Percentiles rank a stretch among this genome's conserved stretches.
Conservation (phyloP, 2,888 invertebrate species). For the Drosophila longiperda region DNA sequence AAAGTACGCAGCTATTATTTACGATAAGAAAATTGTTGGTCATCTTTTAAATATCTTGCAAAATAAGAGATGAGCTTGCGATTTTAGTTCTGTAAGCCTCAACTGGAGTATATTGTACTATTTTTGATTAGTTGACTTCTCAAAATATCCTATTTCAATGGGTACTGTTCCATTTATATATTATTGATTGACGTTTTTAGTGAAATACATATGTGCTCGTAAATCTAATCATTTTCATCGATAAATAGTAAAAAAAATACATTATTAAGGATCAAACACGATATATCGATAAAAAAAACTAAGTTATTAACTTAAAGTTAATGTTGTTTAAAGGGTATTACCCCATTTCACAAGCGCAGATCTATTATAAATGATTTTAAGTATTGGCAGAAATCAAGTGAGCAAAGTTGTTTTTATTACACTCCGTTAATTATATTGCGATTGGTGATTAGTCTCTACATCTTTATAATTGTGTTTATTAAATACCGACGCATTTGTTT, state of each 20-base stretch:
- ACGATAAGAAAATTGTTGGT: too few relatives aligned
- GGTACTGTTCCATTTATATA: background rate
- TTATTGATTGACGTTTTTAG: background rate
- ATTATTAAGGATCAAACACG: background rate
- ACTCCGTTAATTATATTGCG: constrained; percentile 35
- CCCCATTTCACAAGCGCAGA: background rate
- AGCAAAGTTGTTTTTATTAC: constrained; percentile 22
- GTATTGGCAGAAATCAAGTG: constrained; percentile 17
- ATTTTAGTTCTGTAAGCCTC: background rate
- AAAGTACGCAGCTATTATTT: background rate
- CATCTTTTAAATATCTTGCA: background rate
- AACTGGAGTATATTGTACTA: background rate
- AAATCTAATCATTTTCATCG: background rate
- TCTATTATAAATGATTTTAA: background rate
- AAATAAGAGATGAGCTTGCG: background rate
- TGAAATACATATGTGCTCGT: too few relatives aligned
- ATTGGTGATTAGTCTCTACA: constrained; percentile 48
- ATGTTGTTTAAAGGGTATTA: background rate
- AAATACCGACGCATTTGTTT: constrained; percentile 6
- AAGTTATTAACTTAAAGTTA: background rate
- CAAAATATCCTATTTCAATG: background rate
- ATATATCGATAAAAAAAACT: background rate
- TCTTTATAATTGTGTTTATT: constrained; percentile 43
- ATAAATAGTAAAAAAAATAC: background rate
- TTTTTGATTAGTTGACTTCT: background rate